Evolutionary conservation across 1,140 invertebrate species (phyloP), one percentile per base, ranked within the genome.

Genomic region (Frieseomelitta varia): DNA sequence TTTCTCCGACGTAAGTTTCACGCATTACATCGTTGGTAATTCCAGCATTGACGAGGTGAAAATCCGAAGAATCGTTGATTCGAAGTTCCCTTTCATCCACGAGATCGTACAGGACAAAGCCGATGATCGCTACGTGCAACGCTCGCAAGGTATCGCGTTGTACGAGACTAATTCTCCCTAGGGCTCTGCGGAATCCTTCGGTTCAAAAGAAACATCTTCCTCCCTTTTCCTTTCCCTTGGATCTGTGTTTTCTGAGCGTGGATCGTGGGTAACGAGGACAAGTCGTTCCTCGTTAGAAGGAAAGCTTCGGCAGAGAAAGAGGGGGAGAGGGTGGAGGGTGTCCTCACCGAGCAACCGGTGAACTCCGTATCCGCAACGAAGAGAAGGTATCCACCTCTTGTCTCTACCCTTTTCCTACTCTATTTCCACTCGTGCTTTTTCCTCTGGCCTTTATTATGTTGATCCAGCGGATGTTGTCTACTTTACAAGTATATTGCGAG

Each of bases 201-300:
- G 51, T 87, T 89, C 77, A 81, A 75, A 88, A 67, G 82, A 88
- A 88, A 83, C 83, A 86, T 90, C 78, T 74, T 81, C 84, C 61
- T 51, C 72, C 79, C 75, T 47, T 79, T 83, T 63, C 63, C 67
- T 72, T 85, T 85, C 79, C 71, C 76, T 81, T 86, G 87, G 30
- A 90, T 88, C 87, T 88, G 85, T 90, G 85, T 90, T 90, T 90
- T 88, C 79, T 56, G 47, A 78, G 80, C 79, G 84, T 79, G 79
- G 30, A 30, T 30, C 30, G 30, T 30, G 30, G 30, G 85, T 91
- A 91, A 91, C 90, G 88, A 91, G 90, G 90, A 91, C 88, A 90
- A 91, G 90, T 91, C 90, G 88, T 91, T 90, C 58, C 85, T 85
- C 86, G 87, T 90, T 91, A 90, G 88, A 78, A 79, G 75, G 76